Evolutionary conservation across 2,797 vertebrate species (phyloP), one percentile per base, ranked within the genome.

Genomic region (Champsocephalus esox): DNA sequence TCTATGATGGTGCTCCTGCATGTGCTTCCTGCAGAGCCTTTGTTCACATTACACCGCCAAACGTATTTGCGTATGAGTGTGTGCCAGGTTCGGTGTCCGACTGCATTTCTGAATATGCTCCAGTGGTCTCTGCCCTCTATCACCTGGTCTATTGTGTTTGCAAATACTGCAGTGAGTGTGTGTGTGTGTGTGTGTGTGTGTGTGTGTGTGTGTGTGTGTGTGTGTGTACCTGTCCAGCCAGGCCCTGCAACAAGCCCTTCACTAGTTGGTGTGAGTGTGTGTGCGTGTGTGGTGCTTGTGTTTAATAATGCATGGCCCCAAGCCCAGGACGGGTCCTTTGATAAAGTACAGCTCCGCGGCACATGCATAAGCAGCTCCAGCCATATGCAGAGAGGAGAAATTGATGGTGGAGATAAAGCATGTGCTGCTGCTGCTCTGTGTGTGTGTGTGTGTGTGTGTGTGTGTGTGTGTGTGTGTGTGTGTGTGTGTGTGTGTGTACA

Each of bases 271-370:
- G 59, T 79, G 81, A 49, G 74, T 60, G 73, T 56, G 77, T 54
- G 61, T 66, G 71, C 79, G 84, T 75, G 86, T 87, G 86, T 66
- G 87, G 81, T 83, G 91, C 84, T 85, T 87, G 90, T 92, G 93
- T 94, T 95, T 93, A 95, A 95, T 96, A 95, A 96, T 96, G 94
- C 94, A 96, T 94, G 89, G 92, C 92, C 91, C 82, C 83, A 59
- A 90, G 93, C 88, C 89, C 90, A 92, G 92, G 93, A 95, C 92
- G 80, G 92, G 90, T 80, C 92, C 88, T 93, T 93, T 96, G 95
- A 96, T 95, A 95, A 94, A 96, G 93, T 94, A 91, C 92, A 94
- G 93, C 90, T 89, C 89, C 82, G 73, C 80, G 82, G 91, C 92
- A 92, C 90, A 93, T 93, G 93, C 93, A 95, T 95, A 95, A 95